Base-by-base conservation (phyloP, 2,797 vertebrate genomes). In the Sparidentex hasta region DNA sequence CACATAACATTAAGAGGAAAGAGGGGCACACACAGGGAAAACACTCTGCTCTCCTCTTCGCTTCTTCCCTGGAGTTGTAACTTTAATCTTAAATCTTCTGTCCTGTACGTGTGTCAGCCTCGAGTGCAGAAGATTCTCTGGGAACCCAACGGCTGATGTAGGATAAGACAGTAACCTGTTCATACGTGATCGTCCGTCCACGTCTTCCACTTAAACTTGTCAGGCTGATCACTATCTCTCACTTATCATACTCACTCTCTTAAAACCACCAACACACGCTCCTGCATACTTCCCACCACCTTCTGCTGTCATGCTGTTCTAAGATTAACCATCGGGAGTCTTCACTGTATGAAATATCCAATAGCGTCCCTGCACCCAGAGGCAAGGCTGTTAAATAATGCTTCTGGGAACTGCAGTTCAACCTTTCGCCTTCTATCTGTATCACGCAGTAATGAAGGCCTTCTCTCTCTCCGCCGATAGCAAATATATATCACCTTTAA, bases 401-500 rank as follows among this genome's bases (percentile, higher is more conserved):
- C 66, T 66, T 88, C 83, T 86, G 89, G 92, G 87, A 90, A 86
- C 78, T 65, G 56, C 6, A 79, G 74, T 73, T 81, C 66, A 78
- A 57, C 76, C 80, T 62, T 76, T 71, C 23, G 54, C 46, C 56
- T 47, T 85, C 64, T 69, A 33, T 84, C 78, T 75, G 44, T 81
- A 85, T 80, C 68, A 61, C 25, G n/a, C 83, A 83, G 48, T 80
- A 87, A 87, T 90, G 85, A 93, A 82, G 84, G 71, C 59, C 70
- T 74, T 80, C 65, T 81, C 77, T 71, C 76, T 76, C 65, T 74
- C 74, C 65, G 38, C 70, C 50, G 58, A 87, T 59, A 74, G 87
- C 80, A 90, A 90, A 92, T 90, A 92, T 92, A 93, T 89, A 92
- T 93, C 86, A 93, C 88, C 88, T 91, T 89, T 78, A 91, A 91